phyloP scores from a whole-genome alignment of 1,140 invertebrate species.

The Araneus ventricosus region DNA sequence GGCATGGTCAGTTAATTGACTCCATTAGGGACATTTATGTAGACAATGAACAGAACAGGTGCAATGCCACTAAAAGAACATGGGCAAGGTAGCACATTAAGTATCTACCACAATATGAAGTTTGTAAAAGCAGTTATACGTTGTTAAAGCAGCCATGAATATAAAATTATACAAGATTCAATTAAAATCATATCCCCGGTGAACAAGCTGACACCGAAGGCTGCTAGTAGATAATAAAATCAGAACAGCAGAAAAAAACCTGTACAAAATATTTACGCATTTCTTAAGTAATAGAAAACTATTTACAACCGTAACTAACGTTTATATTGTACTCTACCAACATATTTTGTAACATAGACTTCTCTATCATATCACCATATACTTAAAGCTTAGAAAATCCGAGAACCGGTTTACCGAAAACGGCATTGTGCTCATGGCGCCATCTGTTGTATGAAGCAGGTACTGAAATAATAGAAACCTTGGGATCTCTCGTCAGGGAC shows the following conservation, averaged over 20 bases:
- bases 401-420: constrained; percentile 47
- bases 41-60: too few relatives aligned
- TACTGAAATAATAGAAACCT: constrained; percentile 56
- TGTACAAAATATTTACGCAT: constrained; percentile 59
- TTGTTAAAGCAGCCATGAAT: too few relatives aligned
- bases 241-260: constrained; percentile 42
- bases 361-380: constrained; percentile 1
- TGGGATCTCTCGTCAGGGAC: constrained; percentile 38
- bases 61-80: too few relatives aligned
- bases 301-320: constrained; percentile 49
- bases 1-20: too few relatives aligned
- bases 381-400: constrained; percentile 66
- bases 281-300: constrained; percentile 16
- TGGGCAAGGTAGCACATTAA: too few relatives aligned
- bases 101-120: too few relatives aligned
- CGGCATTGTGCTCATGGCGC: constrained; percentile 64
- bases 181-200: too few relatives aligned
- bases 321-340: constrained; percentile 42
- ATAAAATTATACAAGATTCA: too few relatives aligned
- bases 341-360: constrained; percentile 31
- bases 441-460: constrained; percentile 66
- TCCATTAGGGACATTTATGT: too few relatives aligned
- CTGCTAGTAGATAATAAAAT: too few relatives aligned
- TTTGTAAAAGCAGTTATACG: too few relatives aligned
- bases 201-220: too few relatives aligned